Evolutionary conservation across 1,140 invertebrate species (phyloP), one percentile per base, ranked within the genome.

Genomic region (Drosophila melanica): DNA sequence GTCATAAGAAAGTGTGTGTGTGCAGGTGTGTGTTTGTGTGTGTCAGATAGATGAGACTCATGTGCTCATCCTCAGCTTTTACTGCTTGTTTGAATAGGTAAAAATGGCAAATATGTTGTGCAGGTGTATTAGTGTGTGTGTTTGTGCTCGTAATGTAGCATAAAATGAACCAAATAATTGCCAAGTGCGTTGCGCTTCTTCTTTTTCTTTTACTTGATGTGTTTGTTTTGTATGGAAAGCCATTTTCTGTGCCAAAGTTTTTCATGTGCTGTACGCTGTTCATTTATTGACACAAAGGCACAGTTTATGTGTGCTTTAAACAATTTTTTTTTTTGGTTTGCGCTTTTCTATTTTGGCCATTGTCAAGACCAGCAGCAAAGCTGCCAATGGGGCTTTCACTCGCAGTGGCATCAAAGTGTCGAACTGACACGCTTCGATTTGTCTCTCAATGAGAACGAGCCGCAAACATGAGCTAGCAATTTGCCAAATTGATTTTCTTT

Each of bases 101-200:
- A 70, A 70, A 75, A 58, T 70, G 66, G 66, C 66, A 75, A 65
- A 42, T 41, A 58, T 51, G 14, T 33, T 51, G 55, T 42, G n/a
- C 9, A 20, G 11, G 33, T 53, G 50, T 35, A 33, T 53, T n/a
- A n/a, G 50, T 53, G 20, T 30, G 39, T 51, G 63, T 55, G 30
- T 55, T 47, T 51, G 47, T 42, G 47, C 20, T 63, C 65, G 72
- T 82, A 86, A 89, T 89, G 85, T 89, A 74, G 80, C 84, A 90
- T 89, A 84, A 89, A 89, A 89, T 81, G 84, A 84, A 89, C 84
- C 73, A 89, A 89, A 89, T 84, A 84, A 89, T 89, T 87, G 79
- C 71, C 82, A 82, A 81, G 81, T 86, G 82, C 81, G 81, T 86
- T 74, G 73, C 73, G 76, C 58, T 53, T 63, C 45, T 53, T 23